These are phyloP conservation scores for Rhagoletis zephyria DNA, from an alignment of 1,140 invertebrate genomes.

Conservation along the genomic window DNA sequence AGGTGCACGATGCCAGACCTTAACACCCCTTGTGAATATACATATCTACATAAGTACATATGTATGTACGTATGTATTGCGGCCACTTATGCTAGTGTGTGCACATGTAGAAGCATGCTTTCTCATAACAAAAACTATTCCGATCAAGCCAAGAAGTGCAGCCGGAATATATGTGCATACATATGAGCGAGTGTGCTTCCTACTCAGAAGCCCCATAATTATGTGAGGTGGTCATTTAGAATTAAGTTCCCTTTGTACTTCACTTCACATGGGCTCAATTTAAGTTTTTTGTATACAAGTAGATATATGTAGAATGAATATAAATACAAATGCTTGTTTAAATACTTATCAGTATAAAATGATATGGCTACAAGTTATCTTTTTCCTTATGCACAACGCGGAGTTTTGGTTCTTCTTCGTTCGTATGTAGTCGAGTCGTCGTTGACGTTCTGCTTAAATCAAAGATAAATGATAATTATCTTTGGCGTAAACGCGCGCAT, in stretches of 20 bases:
- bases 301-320: neutral
- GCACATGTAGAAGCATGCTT: neutral
- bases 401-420: neutral
- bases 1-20: too few species aligned
- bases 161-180: neutral
- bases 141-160: neutral
- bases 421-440: neutral
- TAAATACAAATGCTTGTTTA: neutral
- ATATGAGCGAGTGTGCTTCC: slow-evolving; percentile 61
- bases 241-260: neutral
- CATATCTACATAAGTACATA: neutral
- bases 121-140: neutral
- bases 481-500: slow-evolving; percentile 70
- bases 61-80: neutral
- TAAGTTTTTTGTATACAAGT: neutral
- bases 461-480: slow-evolving; percentile 73
- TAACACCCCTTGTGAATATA: neutral
- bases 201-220: slow-evolving; percentile 73
- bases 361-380: neutral
- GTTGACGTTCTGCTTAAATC: slow-evolving; percentile 64
- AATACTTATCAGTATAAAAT: neutral
- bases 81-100: neutral
- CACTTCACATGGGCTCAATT: neutral
- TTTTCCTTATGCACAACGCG: neutral
- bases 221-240: slow-evolving; percentile 73